phyloP scores from a whole-genome alignment of 2,888 invertebrate genomes.

The Cordilura impudica region DNA sequence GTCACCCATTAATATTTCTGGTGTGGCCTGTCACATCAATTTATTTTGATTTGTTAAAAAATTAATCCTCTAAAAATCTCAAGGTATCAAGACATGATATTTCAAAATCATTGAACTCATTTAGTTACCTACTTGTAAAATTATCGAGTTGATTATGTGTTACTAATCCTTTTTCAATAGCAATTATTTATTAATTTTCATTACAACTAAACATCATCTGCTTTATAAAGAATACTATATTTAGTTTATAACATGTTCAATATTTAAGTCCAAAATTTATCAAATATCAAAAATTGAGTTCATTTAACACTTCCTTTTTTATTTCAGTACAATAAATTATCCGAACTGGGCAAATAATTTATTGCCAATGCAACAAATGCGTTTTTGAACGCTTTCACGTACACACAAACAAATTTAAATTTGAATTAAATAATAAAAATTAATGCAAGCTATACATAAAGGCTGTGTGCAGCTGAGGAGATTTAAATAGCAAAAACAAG shows the following conservation, averaged over 20 bases:
- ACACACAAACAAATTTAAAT: slow-evolving; percentile 23
- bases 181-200: too few relatives aligned
- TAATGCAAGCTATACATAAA: slow-evolving; percentile 10
- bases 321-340: slow-evolving; percentile 52
- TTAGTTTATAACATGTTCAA: not conserved
- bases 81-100: too few relatives aligned
- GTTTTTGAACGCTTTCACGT: not conserved
- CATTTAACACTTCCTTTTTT: slow-evolving; percentile 32
- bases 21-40: too few relatives aligned
- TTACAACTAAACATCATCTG: too few relatives aligned
- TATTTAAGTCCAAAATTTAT: slow-evolving; percentile 18
- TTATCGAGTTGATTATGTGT: too few relatives aligned
- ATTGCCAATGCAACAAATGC: slow-evolving; percentile 35
- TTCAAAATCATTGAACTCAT: too few relatives aligned
- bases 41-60: too few relatives aligned
- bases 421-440: slow-evolving; percentile 51
- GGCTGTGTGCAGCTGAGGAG: not conserved
- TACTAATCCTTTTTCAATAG: too few relatives aligned
- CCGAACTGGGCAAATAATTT: slow-evolving; percentile 44
- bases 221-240: too few relatives aligned
- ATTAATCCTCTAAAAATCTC: too few relatives aligned
- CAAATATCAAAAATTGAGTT: slow-evolving; percentile 36
- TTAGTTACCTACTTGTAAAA: too few relatives aligned
- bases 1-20: too few relatives aligned
- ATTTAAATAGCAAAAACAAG: not conserved